Base-by-base conservation (phyloP, 2,888 invertebrate genomes). In the Ptychoptera albimana region DNA sequence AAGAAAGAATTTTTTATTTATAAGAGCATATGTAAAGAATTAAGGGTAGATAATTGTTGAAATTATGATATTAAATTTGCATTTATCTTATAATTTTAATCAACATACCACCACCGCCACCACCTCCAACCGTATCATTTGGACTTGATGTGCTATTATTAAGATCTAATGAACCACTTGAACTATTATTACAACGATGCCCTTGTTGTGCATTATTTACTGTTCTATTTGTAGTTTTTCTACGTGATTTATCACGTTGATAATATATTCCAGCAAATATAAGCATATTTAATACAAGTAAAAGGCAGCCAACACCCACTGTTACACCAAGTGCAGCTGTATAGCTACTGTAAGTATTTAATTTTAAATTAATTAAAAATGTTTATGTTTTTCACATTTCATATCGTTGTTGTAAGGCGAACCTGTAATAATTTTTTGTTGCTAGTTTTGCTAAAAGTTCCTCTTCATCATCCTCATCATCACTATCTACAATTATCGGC, bases 181-280 rank as follows among this genome's bases (percentile, higher is more conserved):
- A 23, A 23, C 23, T 23, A 7, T 23, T 23, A 23, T 23, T 23
- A 23, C 23, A 23, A 5, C 23, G 23, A 37, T n/a, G 40, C 36
- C 12, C 30, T 12, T 8, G 43, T 37, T 10, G 35, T 39, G 12
- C 15, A 29, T 10, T 35, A 23, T 41, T 43, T 40, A 39, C 37
- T 36, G 14, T 39, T 16, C 34, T 12, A 16, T 15, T 35, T 14
- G 36, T 12, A 11, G 46, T 38, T 46, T 44, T 46, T 31, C 42
- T 16, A 29, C 41, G 40, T n/a, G 46, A 46, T 2, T 77, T 67
- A 32, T 76, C 76, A n/a, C 80, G 64, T 57, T 81, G 81, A 52
- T 80, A 74, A 59, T 80, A 82, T 54, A 81, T 80, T 2, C 82
- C 83, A 2, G 83, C 82, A 56, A 82, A 83, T 50, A 83, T 82